Base-by-base conservation (phyloP, 2,888 invertebrate species). In the Dastarcus helophoroides region DNA sequence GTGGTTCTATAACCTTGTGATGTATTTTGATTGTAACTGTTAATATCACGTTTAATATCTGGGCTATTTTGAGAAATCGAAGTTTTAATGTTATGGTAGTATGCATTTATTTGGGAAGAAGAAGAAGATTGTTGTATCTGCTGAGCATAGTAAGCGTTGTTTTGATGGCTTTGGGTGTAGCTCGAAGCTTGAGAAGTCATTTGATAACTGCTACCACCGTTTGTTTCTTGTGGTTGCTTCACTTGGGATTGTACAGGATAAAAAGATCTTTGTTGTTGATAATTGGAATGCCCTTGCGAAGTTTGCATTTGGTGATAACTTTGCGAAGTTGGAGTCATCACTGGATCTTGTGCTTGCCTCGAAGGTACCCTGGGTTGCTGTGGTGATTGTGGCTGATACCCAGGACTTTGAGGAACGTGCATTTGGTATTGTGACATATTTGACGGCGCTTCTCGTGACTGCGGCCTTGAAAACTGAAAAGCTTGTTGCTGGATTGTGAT, bases 1-100 rank as follows among this genome's bases (percentile, higher is more conserved):
- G 63, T 62, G 12, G 57, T 60, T 35, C 51, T 46, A 27, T 50
- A 46, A 9, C 39, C 40, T 34, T 53, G n/a, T n/a, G n/a, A n/a
- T n/a, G n/a, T n/a, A n/a, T n/a, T n/a, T n/a, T n/a, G n/a, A n/a
- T n/a, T n/a, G n/a, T n/a, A n/a, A n/a, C n/a, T n/a, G n/a, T n/a
- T n/a, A n/a, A n/a, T n/a, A n/a, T n/a, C n/a, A n/a, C n/a, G n/a
- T n/a, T n/a, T n/a, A n/a, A n/a, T n/a, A n/a, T n/a, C n/a, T n/a
- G n/a, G n/a, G n/a, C n/a, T n/a, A n/a, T n/a, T n/a, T n/a, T n/a
- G n/a, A n/a, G n/a, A n/a, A n/a, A n/a, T n/a, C n/a, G n/a, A n/a
- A n/a, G n/a, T n/a, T n/a, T n/a, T n/a, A n/a, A n/a, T n/a, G n/a
- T n/a, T n/a, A n/a, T n/a, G n/a, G n/a, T n/a, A n/a, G n/a, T n/a